Percentiles rank a stretch among this genome's conserved stretches.
Evolutionary conservation across 2,888 invertebrate genomes (phyloP).

Genomic region (Norana najaformis): DNA sequence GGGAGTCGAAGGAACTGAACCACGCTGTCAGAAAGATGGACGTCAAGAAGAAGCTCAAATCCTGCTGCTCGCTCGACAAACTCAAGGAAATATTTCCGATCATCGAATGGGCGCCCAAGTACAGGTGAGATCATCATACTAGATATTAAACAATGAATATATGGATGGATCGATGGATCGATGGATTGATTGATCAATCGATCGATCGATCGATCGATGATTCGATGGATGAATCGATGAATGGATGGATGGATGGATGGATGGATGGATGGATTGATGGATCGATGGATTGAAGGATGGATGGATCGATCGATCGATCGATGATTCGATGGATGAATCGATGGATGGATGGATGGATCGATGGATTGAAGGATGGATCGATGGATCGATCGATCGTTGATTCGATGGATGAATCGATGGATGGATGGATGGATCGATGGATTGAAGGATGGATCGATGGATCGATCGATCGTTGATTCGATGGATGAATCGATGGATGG

Average conservation of each 20-base stretch:
- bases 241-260: background rate
- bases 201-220: background rate
- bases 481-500: no score
- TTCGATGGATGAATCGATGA: background rate
- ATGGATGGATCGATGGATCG: background rate
- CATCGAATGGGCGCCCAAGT: constrained; percentile 35
- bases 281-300: background rate
- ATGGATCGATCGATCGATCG: background rate
- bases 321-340: background rate
- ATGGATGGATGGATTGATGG: background rate
- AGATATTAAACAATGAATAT: no score
- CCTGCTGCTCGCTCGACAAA: constrained; percentile 21
- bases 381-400: background rate
- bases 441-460: no score
- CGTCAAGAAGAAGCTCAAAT: background rate
- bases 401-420: background rate
- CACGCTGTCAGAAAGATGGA: constrained; percentile 31
- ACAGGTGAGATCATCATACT: constrained; percentile 7
- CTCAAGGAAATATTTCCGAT: constrained; percentile 30
- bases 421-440: no score
- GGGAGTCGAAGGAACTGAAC: constrained; percentile 16
- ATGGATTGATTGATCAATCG: background rate
- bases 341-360: background rate
- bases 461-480: no score
- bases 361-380: background rate